Conservation (phyloP, 2,797 vertebrate genomes). For the Nyctalus aviator region DNA sequence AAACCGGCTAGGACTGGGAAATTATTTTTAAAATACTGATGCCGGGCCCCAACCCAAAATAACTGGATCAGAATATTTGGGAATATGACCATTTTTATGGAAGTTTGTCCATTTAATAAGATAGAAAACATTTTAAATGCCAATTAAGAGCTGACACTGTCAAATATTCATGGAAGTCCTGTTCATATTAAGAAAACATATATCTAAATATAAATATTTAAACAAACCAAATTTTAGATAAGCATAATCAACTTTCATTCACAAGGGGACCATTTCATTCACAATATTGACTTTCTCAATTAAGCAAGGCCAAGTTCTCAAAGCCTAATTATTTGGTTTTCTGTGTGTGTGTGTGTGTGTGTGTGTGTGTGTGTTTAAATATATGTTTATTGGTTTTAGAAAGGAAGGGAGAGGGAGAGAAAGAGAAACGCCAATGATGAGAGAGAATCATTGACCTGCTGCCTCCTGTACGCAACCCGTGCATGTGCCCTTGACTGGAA, state of each 20-base stretch:
- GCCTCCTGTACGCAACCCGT: too few species aligned
- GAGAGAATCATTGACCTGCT: too few species aligned
- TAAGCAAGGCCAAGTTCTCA: background rate
- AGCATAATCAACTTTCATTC: background rate
- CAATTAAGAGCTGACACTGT: background rate
- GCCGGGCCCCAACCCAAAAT: background rate
- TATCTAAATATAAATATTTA: constrained; percentile 33
- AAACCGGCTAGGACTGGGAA: background rate
- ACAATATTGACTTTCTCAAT: background rate
- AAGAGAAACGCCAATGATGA: too few species aligned
- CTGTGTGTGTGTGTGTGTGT: too few species aligned
- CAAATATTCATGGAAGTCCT: background rate
- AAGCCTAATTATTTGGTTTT: background rate
- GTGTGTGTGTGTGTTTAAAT: too few species aligned
- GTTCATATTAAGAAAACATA: background rate
- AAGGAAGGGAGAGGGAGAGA: too few species aligned
- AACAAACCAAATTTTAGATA: constrained; percentile 20
- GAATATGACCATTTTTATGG: background rate
- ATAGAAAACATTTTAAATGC: background rate
- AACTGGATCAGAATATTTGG: background rate
- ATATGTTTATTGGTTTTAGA: too few species aligned
- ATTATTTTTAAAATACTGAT: constrained; percentile 2
- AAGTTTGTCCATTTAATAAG: background rate
- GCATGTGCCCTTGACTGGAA: too few species aligned
- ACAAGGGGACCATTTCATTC: background rate